Base-by-base conservation (phyloP, 2,888 invertebrate species). In the Drosophila niveifrons region DNA sequence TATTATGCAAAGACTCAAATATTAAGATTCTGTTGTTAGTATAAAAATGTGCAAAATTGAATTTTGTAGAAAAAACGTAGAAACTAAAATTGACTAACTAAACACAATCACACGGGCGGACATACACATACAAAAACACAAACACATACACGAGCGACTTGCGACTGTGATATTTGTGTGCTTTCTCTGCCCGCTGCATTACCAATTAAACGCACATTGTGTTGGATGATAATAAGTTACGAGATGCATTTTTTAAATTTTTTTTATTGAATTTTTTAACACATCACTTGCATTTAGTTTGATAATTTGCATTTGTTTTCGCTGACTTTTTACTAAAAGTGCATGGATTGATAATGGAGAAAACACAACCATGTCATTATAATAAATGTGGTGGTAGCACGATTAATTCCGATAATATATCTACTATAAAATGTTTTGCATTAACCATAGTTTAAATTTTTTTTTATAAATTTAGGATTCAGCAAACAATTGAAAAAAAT, bases 1-100 rank as follows among this genome's bases (percentile, higher is more conserved):
- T 23, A 15, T 23, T 28, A n/a, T 13, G 11, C 7, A 39, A 31
- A 34, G 29, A 23, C 55, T 36, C 57, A 23, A 23, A 50, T 61
- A 43, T 47, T 34, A 44, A 10, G 3, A 1, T 39, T 17, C 15
- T 15, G 39, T 74, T 11, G 28, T 66, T 11, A 34, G n/a, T 48
- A 28, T 9, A 18, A 36, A 55, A 55, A 43, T 15, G 11, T 17
- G n/a, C 15, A 46, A 18, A 34, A 43, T 47, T 23, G 13, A 75
- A 62, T 39, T 68, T 58, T 7, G 2, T 48, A 41, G 62, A 41
- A 65, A 70, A 66, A 56, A 61, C 51, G 65, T 41, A 65, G 41
- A 70, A 68, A 72, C 57, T 52, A 69, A 75, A 64, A 73, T 81
- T 83, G 65, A 74, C 68, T 80, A 80, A 78, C 36, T 81, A 72